phyloP scores from a whole-genome alignment of 1,140 invertebrate species.

The Hycleus cichorii region DNA sequence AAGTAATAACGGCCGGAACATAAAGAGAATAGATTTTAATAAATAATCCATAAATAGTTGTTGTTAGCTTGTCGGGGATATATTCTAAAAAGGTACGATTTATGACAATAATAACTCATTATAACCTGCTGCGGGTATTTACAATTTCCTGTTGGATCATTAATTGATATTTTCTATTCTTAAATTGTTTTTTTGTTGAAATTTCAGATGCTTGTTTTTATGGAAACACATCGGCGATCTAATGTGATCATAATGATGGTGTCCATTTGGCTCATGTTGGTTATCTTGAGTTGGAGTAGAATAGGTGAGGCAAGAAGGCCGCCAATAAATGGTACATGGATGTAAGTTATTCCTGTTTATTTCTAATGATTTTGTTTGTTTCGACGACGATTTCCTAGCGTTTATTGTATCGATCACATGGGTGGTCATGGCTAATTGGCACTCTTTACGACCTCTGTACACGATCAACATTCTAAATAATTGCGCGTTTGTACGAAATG shows the following conservation, averaged over 20 bases:
- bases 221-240: not conserved
- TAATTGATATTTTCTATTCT: no score
- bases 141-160: no score
- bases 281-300: slow-evolving; percentile 16
- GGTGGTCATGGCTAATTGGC: not conserved
- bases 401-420: not conserved
- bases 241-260: slow-evolving; percentile 17
- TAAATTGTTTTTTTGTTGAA: no score
- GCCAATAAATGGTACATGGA: slow-evolving; percentile 29
- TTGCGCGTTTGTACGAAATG: no score
- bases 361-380: slow-evolving; percentile 8
- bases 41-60: no score
- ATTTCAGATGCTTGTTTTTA: no score
- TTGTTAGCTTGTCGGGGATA: no score
- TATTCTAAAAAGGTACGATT: not conserved
- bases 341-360: slow-evolving; percentile 23
- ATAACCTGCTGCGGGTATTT: slow-evolving; percentile 3
- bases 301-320: slow-evolving; percentile 22
- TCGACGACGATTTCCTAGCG: not conserved
- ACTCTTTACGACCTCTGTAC: not conserved
- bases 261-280: slow-evolving; percentile 18
- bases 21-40: no score
- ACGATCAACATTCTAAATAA: not conserved
- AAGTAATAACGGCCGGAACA: no score
- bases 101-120: slow-evolving; percentile 4